Percentiles rank a stretch among this genome's conserved stretches.
Conservation (phyloP, 1,140 invertebrate species). For the Potamilus streckersoni region DNA sequence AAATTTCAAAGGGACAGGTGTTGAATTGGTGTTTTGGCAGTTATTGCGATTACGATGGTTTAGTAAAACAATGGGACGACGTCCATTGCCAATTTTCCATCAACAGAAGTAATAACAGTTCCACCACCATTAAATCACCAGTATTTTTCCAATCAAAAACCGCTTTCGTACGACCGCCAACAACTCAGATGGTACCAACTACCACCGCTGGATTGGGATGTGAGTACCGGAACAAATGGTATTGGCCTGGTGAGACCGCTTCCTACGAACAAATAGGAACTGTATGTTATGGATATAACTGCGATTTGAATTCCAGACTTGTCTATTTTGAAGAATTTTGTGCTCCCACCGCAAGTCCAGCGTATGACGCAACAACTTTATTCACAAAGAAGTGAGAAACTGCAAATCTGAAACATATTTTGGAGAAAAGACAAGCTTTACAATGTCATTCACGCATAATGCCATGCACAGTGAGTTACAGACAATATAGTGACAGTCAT, state of each 20-base stretch:
- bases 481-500: no score
- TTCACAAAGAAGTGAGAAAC: no score
- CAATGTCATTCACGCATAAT: no score
- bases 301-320: conserved; percentile 23
- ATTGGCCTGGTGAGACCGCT: conserved; percentile 21
- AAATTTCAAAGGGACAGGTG: conserved; percentile 23
- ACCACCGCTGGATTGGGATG: conserved; percentile 2
- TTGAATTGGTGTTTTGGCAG: conserved; percentile 26
- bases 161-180: neutral
- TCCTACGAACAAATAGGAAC: conserved; percentile 6
- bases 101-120: neutral
- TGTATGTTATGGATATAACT: conserved; percentile 22
- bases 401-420: no score
- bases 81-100: conserved; percentile 13
- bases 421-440: no score
- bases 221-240: conserved; percentile 7
- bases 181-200: neutral
- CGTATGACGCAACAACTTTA: no score
- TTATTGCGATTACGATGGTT: conserved; percentile 27
- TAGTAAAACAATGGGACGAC: conserved; percentile 25
- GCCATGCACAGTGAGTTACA: no score
- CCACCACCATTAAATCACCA: neutral
- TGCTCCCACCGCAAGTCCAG: conserved; percentile 4
- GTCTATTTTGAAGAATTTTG: conserved; percentile 21
- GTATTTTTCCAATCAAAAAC: neutral